A percentile compares a stretch with the other conserved stretches of the same genome.
Evolutionary conservation across 92 coral and sea anemone species (phyloP).

Genomic region (Diadumene lineata): DNA sequence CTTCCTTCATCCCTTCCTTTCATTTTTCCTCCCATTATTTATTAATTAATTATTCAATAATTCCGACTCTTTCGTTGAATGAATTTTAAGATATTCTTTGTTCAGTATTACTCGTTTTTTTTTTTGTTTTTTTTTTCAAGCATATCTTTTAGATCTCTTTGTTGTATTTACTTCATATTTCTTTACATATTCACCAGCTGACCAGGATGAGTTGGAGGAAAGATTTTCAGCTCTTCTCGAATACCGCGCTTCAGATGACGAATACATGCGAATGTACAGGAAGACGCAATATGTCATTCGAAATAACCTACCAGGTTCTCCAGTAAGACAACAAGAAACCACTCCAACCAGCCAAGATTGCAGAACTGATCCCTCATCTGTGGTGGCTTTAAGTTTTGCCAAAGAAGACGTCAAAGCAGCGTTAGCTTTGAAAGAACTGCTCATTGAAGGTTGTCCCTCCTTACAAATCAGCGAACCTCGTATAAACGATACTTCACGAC

Average conservation of each 20-base stretch:
- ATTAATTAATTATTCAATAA: too few relatives aligned
- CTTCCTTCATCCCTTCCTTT: too few relatives aligned
- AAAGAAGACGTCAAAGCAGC: slow-evolving; percentile 52
- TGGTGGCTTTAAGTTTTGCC: slow-evolving; percentile 71
- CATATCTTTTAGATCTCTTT: too few relatives aligned
- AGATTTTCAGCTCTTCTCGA: slow-evolving; percentile 28
- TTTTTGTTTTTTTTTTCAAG: not conserved
- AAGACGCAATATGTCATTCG: slow-evolving; percentile 50
- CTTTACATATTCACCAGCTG: too few relatives aligned
- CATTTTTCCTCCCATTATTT: too few relatives aligned
- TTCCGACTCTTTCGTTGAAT: too few relatives aligned
- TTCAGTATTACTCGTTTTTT: not conserved
- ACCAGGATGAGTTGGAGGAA: slow-evolving; percentile 30
- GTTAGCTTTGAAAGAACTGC: slow-evolving; percentile 56
- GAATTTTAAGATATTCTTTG: too few relatives aligned
- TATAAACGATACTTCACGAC: slow-evolving; percentile 63
- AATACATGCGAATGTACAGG: slow-evolving; percentile 54
- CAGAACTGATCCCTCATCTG: slow-evolving; percentile 8
- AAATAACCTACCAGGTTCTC: slow-evolving; percentile 25
- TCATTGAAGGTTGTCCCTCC: slow-evolving; percentile 46
- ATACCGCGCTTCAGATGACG: slow-evolving; percentile 43
- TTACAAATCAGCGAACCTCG: slow-evolving; percentile 54
- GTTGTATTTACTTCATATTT: not conserved
- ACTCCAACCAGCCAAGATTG: not conserved
- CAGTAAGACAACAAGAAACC: not conserved